A percentile compares a stretch with the other conserved stretches of the same genome.
Evolutionary conservation across 2,797 vertebrate genomes (phyloP).

Genomic region (Triplophysa yarkandensis): DNA sequence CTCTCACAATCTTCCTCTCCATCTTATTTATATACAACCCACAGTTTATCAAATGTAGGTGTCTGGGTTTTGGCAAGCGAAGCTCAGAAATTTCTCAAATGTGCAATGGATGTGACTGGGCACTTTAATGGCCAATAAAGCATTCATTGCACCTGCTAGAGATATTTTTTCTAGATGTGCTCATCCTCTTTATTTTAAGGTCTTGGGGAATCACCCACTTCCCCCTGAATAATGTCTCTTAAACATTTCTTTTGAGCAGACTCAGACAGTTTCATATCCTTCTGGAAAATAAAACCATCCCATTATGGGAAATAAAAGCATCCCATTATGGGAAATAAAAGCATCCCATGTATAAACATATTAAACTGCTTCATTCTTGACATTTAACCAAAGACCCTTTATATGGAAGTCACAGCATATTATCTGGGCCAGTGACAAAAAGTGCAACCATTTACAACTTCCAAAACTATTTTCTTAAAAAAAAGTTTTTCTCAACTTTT

Average conservation of each 20-base stretch:
- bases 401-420: neutral
- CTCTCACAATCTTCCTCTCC: neutral
- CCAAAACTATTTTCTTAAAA: too few relatives aligned
- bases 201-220: neutral
- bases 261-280: too few relatives aligned
- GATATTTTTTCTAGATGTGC: neutral
- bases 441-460: too few relatives aligned
- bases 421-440: neutral
- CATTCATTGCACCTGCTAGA: neutral
- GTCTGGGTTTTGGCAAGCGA: neutral
- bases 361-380: neutral
- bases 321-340: neutral
- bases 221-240: neutral
- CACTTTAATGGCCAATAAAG: neutral
- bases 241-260: neutral
- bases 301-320: slow-evolving; percentile 3
- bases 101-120: neutral
- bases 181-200: neutral
- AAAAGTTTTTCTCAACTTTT: neutral
- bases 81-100: neutral
- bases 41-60: neutral
- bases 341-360: neutral
- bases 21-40: slow-evolving; percentile 7
- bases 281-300: too few relatives aligned
- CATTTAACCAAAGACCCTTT: neutral